Base-by-base conservation (phyloP, 1,140 invertebrate species). In the Atta texana region DNA sequence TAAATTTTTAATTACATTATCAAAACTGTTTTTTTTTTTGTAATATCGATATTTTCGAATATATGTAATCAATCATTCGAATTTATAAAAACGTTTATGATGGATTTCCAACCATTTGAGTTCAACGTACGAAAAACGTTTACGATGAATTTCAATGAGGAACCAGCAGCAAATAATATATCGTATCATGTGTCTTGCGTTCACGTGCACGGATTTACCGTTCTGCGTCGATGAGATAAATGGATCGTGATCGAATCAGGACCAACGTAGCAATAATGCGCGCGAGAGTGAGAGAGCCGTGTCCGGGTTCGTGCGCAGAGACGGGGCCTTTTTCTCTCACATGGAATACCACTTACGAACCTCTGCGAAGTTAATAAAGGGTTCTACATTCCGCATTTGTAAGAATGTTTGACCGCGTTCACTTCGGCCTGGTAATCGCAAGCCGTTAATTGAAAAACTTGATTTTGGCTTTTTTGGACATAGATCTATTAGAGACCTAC, bases 301-400 rank as follows among this genome's bases (percentile, higher is more conserved):
- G 91, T 93, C 92, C 91, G 91, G 92, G 91, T 93, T 93, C 91
- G 89, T 87, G 53, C 6, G 39, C 66, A 14, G n/a, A 91, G 88
- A 87, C 89, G 31, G 66, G 34, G 18, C 76, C 81, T 5, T 31
- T 61, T 92, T 87, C 82, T 74, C 75, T 86, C 80, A 80, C 82
- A 86, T 78, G 69, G 55, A 88, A 63, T 21, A 51, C 49, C 49
- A 69, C 75, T 90, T 78, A 85, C 92, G 90, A 92, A 89, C 84
- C 86, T 84, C 85, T 51, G 21, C 59, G 72, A 76, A 71, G 68
- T 88, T 78, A 86, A 84, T 75, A n/a, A 85, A 51, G 61, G 21
- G 53, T 71, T 68, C 51, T 49, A 34, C 34, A 66, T 78, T 69
- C 31, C 64, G 44, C 53, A 53, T 49, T n/a, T 61, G 57, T 66